Evolutionary conservation across 1,140 invertebrate species (phyloP).

Genomic region (Diorhabda sublineata): DNA sequence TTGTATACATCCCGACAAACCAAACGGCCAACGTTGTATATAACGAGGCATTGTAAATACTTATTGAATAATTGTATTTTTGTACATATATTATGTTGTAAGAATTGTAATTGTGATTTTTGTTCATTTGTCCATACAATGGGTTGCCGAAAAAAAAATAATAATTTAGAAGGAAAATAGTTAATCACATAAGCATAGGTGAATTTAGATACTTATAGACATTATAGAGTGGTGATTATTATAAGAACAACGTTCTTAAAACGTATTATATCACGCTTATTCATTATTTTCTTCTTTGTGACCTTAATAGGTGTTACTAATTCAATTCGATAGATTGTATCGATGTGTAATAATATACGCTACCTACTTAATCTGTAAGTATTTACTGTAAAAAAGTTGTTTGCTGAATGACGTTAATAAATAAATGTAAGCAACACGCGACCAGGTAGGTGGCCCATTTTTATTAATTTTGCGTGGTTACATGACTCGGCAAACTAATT

Average conservation of each 20-base stretch:
- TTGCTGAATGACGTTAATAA: neutral
- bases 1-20: too few species aligned
- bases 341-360: neutral
- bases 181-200: too few species aligned
- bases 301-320: conserved; percentile 2
- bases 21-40: too few species aligned
- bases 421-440: neutral
- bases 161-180: too few species aligned
- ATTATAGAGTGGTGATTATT: neutral
- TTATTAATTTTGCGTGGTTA: too few species aligned
- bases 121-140: too few species aligned
- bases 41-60: too few species aligned
- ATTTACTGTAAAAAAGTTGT: neutral
- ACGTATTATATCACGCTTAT: neutral
- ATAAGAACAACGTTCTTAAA: neutral
- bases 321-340: neutral
- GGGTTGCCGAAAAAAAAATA: too few species aligned
- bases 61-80: too few species aligned
- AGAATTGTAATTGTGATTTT: too few species aligned
- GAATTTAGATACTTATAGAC: neutral
- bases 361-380: neutral
- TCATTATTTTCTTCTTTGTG: neutral
- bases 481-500: too few species aligned
- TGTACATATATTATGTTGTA: too few species aligned
- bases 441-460: neutral